Evolutionary conservation across 2,888 invertebrate genomes (phyloP), one percentile per base, ranked within the genome.

Genomic region (Epirrhoe tristata): DNA sequence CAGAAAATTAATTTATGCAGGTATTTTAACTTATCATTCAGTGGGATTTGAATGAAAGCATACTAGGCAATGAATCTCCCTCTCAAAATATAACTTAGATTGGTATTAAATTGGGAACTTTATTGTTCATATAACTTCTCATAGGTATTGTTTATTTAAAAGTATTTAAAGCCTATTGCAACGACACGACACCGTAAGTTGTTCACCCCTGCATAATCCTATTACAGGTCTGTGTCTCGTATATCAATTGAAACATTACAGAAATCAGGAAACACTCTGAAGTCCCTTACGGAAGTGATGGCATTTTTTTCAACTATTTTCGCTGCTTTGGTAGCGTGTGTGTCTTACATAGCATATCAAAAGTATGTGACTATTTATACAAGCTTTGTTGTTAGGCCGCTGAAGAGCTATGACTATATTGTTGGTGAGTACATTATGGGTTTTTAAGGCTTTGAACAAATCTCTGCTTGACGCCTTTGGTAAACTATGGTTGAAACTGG

Each of bases 361-460:
- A 88, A 79, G 77, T 90, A 88, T 72, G 72, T 77, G 6, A 85
- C 85, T 70, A 78, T 77, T 6, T 85, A 89, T 64, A 78, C 82
- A 0, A 92, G 93, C 74, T 75, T 91, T 53, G 71, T 91, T 57
- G 63, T 69, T 10, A 91, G 88, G 63, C 89, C 91, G 0, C 80
- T 83, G 31, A 93, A 91, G 63, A 81, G 84, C 74, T 93, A 93
- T 72, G 93, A 93, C 73, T 93, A 91, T 60, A 89, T 93, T 65
- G 85, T 93, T 66, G 93, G 93, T 93, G 73, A 90, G 91, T 77
- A 61, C 36, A 14, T 46, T 46, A 1, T 39, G 39, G 12, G 8
- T 36, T 36, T 36, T 36, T 36, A 36, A 36, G 6, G 8, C 7
- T 5, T 3, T 32, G n/a, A n/a, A n/a, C n/a, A n/a, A n/a, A n/a